These are phyloP conservation scores for Holothuria glaberrima DNA, from an alignment of 35 echinoderm and acorn worm genomes.

Conservation along the genomic window DNA sequence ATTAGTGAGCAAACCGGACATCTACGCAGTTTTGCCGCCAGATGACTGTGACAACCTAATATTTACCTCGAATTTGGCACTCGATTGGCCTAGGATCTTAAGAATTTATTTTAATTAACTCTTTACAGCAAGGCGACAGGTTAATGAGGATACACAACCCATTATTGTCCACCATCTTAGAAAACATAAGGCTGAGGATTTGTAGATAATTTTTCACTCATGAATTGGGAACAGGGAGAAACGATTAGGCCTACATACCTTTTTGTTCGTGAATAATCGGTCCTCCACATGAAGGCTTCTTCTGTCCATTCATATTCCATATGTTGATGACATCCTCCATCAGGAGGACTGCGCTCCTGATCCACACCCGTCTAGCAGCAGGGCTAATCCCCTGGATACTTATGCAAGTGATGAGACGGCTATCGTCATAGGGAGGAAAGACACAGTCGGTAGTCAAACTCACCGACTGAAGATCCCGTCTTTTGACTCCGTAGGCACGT, in stretches of 20 bases:
- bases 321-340: slow-evolving; percentile 79
- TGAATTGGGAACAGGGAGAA: too few species aligned
- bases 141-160: too few species aligned
- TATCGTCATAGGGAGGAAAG: slow-evolving; percentile 87
- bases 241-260: background rate
- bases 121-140: too few species aligned
- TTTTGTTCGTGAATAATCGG: slow-evolving; percentile 53
- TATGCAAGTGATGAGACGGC: slow-evolving; percentile 77
- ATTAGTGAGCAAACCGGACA: too few species aligned
- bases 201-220: too few species aligned
- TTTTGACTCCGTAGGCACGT: slow-evolving; percentile 63
- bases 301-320: slow-evolving; percentile 80
- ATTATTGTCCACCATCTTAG: too few species aligned
- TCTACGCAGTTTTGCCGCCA: too few species aligned
- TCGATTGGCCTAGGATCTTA: too few species aligned
- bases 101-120: too few species aligned
- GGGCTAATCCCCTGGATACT: slow-evolving; percentile 59
- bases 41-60: too few species aligned
- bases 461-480: slow-evolving; percentile 56
- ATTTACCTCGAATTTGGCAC: too few species aligned
- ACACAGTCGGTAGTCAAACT: slow-evolving; percentile 76
- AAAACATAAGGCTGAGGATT: too few species aligned
- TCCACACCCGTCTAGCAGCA: slow-evolving; percentile 51
- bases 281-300: slow-evolving; percentile 60
- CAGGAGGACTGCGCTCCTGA: slow-evolving; percentile 60